These are phyloP conservation scores for Plectrocnemia conspersa DNA, from an alignment of 1,140 invertebrate species.

Conservation along the genomic window DNA sequence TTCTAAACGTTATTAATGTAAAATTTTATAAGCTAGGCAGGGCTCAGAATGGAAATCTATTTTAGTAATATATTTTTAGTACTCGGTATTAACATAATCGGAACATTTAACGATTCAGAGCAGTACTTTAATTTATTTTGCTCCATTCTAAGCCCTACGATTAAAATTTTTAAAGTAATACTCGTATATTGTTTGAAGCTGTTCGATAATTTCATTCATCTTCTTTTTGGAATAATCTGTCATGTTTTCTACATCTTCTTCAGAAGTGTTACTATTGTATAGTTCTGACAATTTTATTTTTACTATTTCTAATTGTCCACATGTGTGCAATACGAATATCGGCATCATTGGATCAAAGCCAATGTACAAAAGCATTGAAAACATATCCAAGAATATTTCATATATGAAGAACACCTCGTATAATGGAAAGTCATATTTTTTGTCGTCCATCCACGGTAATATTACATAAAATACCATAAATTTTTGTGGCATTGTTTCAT, in stretches of 20 bases:
- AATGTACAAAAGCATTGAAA: constrained; percentile 4
- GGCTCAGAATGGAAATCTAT: no score
- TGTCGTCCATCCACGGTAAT: constrained; percentile 11
- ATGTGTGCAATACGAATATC: constrained; percentile 20
- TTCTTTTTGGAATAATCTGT: not conserved
- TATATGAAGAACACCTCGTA: constrained; percentile 21
- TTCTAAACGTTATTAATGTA: no score
- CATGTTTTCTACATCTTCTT: not conserved
- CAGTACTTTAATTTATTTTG: no score
- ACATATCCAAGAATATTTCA: constrained; percentile 8
- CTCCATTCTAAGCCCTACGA: no score
- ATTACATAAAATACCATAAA: constrained; percentile 22
- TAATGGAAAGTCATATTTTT: constrained; percentile 22
- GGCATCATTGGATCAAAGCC: constrained; percentile 24
- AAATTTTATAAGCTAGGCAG: no score
- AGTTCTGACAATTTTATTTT: constrained; percentile 7
- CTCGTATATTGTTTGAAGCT: constrained; percentile 27
- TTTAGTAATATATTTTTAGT: no score
- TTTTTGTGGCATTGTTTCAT: constrained; percentile 4
- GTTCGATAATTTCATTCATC: constrained; percentile 10
- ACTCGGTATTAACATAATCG: no score
- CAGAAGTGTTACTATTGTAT: constrained; percentile 11
- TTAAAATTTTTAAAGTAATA: constrained; percentile 7
- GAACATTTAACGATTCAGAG: no score
- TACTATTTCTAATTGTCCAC: constrained; percentile 28